Conservation (phyloP, 2,113 vertebrate genomes). For the Mola mola region DNA sequence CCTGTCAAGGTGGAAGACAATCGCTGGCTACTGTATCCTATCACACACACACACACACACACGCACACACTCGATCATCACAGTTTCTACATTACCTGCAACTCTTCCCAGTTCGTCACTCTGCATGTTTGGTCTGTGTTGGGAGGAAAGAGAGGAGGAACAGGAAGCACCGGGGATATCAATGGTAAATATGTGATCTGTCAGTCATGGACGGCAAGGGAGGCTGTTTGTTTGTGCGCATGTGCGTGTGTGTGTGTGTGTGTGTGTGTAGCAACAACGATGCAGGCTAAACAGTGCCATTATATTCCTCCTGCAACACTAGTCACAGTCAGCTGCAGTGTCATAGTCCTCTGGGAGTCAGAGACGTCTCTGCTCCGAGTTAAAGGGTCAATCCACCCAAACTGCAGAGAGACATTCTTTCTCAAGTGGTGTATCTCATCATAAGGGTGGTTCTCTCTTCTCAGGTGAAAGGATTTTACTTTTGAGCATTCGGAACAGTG, state of each 20-base stretch:
- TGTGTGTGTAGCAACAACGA: constrained; percentile 53
- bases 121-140: no score
- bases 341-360: constrained; percentile 64
- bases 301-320: constrained; percentile 67
- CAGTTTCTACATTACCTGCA: constrained; percentile 8
- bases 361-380: constrained; percentile 67
- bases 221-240: constrained; percentile 21
- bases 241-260: constrained; percentile 40
- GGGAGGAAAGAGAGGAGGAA: constrained; percentile 14
- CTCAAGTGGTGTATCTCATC: no score
- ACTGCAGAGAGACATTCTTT: no score
- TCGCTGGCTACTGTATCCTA: no score
- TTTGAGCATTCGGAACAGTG: no score
- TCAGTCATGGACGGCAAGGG: constrained; percentile 61
- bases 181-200: constrained; percentile 72
- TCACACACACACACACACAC: no score
- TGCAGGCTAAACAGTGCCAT: constrained; percentile 72
- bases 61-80: constrained; percentile 1
- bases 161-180: constrained; percentile 44
- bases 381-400: no score
- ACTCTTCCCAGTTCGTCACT: no score
- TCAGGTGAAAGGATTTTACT: no score
- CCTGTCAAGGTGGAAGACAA: no score
- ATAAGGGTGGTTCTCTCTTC: no score
- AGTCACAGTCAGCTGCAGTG: constrained; percentile 59